These are phyloP conservation scores for Saguinus oedipus DNA, from an alignment of 2,797 vertebrate genomes.

Conservation along the genomic window DNA sequence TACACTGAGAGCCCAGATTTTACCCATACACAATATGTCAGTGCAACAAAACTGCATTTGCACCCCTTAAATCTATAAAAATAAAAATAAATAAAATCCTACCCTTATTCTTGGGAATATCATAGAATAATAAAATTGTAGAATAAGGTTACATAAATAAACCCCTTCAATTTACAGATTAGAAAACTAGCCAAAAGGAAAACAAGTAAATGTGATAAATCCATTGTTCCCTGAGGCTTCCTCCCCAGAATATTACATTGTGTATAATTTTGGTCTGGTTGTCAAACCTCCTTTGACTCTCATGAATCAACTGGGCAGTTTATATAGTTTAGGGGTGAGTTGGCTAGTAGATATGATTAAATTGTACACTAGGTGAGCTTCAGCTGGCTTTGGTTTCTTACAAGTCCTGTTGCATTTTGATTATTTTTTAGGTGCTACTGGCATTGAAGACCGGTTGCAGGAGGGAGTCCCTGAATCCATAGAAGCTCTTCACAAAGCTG, in stretches of 20 bases:
- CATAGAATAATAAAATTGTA: not conserved
- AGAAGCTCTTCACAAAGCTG: constrained; percentile 91
- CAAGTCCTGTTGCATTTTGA: not conserved
- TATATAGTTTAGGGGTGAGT: not conserved
- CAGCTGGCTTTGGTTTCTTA: not conserved
- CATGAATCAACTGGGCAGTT: not conserved
- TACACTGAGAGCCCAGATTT: not conserved
- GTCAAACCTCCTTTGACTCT: not conserved
- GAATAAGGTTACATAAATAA: not conserved
- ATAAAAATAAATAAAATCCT: not conserved
- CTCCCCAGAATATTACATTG: not conserved
- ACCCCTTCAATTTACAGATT: not conserved
- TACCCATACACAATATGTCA: not conserved
- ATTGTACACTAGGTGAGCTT: not conserved
- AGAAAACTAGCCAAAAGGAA: not conserved
- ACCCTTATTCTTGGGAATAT: not conserved
- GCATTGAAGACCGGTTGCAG: constrained; percentile 95
- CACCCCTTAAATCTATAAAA: not conserved
- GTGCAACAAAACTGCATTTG: not conserved
- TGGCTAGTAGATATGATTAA: not conserved
- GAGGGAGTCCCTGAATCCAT: constrained; percentile 96
- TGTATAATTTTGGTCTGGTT: not conserved
- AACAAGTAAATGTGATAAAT: not conserved
- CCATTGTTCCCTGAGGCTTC: not conserved
- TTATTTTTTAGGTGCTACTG: constrained; percentile 90